Conservation (phyloP, 2,113 vertebrate species). For the Lota lota region DNA sequence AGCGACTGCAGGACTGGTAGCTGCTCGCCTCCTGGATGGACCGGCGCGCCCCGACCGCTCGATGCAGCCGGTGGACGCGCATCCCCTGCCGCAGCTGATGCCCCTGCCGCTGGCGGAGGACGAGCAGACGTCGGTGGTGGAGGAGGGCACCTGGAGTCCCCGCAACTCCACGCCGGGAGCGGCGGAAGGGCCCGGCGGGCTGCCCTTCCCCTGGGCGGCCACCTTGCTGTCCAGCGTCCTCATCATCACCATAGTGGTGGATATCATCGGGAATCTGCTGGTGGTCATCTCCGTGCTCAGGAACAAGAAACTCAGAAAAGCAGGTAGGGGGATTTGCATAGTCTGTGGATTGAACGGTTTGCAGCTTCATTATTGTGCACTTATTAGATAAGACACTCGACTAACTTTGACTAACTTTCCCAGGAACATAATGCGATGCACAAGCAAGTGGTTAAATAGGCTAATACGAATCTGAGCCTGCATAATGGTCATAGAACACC, state of each 20-base stretch:
- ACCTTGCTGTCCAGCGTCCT: constrained; percentile 75
- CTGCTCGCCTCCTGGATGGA: constrained; percentile 31
- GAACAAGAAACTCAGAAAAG: constrained; percentile 83
- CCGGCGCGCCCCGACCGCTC: constrained; percentile 18
- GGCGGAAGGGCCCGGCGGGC: constrained; percentile 43
- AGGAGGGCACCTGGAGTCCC: constrained; percentile 46
- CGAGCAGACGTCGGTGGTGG: constrained; percentile 60
- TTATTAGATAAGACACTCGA: too few species aligned
- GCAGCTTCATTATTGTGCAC: too few species aligned
- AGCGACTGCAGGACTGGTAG: too few species aligned
- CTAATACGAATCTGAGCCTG: too few species aligned
- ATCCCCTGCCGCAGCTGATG: constrained; percentile 61
- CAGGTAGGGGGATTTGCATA: constrained; percentile 58
- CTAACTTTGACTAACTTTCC: too few species aligned
- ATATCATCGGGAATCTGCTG: constrained; percentile 79
- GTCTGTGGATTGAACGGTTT: background rate
- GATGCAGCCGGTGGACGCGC: constrained; percentile 50
- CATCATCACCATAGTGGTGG: constrained; percentile 78
- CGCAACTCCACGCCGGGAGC: constrained; percentile 49
- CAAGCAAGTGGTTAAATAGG: too few species aligned
- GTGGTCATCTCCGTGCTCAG: constrained; percentile 81
- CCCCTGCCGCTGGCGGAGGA: constrained; percentile 52
- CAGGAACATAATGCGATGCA: too few species aligned
- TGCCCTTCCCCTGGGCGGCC: constrained; percentile 66
- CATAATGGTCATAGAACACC: too few species aligned